Base-by-base conservation (phyloP, 2,113 vertebrate genomes). In the Tenrec ecaudatus region DNA sequence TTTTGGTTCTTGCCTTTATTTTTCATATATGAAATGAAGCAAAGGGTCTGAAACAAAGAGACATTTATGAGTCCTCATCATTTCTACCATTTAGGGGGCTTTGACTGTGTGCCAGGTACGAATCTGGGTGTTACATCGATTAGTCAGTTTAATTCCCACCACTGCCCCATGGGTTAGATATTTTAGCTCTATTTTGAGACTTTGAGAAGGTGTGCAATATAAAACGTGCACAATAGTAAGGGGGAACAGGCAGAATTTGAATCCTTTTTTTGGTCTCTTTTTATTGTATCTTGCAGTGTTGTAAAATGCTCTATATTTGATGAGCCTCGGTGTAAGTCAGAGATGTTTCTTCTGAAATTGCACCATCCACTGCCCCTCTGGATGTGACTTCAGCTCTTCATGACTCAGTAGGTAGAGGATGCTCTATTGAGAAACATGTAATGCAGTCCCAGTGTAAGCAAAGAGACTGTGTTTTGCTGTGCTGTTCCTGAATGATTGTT, bases 321-420 rank as follows among this genome's bases (percentile, higher is more conserved):
- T n/a, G 86, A 88, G 4, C 5, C 68, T 88, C 80, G 12, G 64
- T 53, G 8, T 87, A 77, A 23, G 33, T 88, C 47, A 77, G 7
- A 84, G 43, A 25, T 86, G 2, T 73, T 90, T 78, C 68, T 86
- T 78, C 33, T 88, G 88, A 79, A 89, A 58, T 90, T 77, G 81
- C 91, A 84, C 62, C 3, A 84, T 40, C 76, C 8, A 15, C 53
- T 84, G n/a, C 53, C 10, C 19, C 15, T 77, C 62, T 43, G 27
- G 2, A 4, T 31, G 27, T 91, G 47, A 6, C 23, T 12, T 94
- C 71, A 82, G 16, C 12, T 3, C 27, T 43, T 87, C 36, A 82
- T 43, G 29, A 66, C 14, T 89, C 12, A 84, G 58, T 40, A 60
- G 16, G 23, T 29, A 84, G 75, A 77, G 73, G 47, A 60, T 64